Base-by-base conservation (phyloP, 1,140 invertebrate genomes). In the Aradophagus sp. region DNA sequence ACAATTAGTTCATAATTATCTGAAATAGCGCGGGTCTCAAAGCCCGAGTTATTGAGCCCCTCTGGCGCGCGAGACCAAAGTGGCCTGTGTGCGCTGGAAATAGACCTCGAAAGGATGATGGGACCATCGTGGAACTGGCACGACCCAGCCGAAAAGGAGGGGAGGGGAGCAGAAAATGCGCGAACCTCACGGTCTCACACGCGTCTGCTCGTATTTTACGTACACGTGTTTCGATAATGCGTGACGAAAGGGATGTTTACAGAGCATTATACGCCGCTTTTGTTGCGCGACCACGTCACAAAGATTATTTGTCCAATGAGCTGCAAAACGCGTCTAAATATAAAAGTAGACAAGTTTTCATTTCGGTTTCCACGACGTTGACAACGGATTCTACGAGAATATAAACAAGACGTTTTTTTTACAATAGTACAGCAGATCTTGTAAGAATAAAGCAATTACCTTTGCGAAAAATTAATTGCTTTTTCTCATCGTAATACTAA, bases 1-100 rank as follows among this genome's bases (percentile, higher is more conserved):
- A 83, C 77, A 83, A 83, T 82, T 81, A 81, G 79, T 75, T 75
- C 76, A 76, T 82, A 83, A 82, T 81, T 81, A 82, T 81, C 73
- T 68, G 47, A 70, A 74, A 71, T 63, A 36, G 62, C 31, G 61
- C 59, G 55, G 19, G 16, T 7, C 39, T 68, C 23, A 76, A 80
- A 78, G 74, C n/a, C n/a, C 62, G 48, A 42, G 44, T 63, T 79
- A 80, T 81, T 80, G 78, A 79, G 75, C 79, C 78, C 72, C 78
- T 19, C 70, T 67, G 56, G 71, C 74, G 67, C 56, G 41, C 17
- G 16, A 59, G 62, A 36, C 44, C 48, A 66, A 66, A 63, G 61
- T 68, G 14, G 17, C 39, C 70, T 69, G 50, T 17, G 44, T 14
- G 23, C 14, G 68, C 76, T 72, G 29, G 73, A 81, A 82, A 83